Percentiles rank a stretch among this genome's conserved stretches.
phyloP scores from a whole-genome alignment of 2,797 vertebrate genomes.

The Spondyliosoma cantharus region DNA sequence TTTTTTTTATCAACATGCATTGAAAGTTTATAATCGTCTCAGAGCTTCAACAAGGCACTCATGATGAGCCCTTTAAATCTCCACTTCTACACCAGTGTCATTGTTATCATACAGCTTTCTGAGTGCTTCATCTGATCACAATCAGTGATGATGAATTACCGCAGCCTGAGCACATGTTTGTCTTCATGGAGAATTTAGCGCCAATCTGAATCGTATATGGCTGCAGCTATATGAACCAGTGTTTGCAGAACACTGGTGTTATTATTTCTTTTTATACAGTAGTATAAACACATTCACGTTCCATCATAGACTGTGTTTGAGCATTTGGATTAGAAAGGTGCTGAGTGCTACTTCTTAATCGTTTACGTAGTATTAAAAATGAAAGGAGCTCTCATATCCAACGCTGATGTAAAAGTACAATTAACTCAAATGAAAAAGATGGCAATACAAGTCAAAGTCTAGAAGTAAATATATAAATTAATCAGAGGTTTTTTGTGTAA shows the following conservation, averaged over 20 bases:
- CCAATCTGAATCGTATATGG: slow-evolving; percentile 15
- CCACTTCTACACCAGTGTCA: slow-evolving; percentile 25
- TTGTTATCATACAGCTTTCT: slow-evolving; percentile 32
- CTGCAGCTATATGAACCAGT: slow-evolving; percentile 30
- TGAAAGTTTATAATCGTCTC: slow-evolving; percentile 1
- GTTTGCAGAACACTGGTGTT: not conserved
- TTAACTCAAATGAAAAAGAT: not conserved
- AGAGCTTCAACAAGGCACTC: slow-evolving; percentile 18
- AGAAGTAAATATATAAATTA: not conserved
- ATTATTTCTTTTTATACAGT: slow-evolving; percentile 6
- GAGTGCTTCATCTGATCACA: slow-evolving; percentile 53
- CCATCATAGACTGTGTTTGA: not conserved
- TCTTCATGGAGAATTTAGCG: slow-evolving; percentile 59
- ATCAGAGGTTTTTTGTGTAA: too few relatives aligned
- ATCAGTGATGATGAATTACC: slow-evolving; percentile 63
- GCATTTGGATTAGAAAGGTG: not conserved
- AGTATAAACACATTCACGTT: not conserved
- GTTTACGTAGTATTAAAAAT: not conserved
- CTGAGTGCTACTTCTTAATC: not conserved
- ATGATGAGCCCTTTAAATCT: slow-evolving; percentile 34
- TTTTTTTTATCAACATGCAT: slow-evolving; percentile 1
- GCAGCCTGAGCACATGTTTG: slow-evolving; percentile 45
- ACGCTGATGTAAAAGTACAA: not conserved
- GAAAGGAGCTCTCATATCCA: not conserved
- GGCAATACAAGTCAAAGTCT: not conserved